Conservation (phyloP, 1,140 invertebrate genomes). For the Ceratosolen solmsi region DNA sequence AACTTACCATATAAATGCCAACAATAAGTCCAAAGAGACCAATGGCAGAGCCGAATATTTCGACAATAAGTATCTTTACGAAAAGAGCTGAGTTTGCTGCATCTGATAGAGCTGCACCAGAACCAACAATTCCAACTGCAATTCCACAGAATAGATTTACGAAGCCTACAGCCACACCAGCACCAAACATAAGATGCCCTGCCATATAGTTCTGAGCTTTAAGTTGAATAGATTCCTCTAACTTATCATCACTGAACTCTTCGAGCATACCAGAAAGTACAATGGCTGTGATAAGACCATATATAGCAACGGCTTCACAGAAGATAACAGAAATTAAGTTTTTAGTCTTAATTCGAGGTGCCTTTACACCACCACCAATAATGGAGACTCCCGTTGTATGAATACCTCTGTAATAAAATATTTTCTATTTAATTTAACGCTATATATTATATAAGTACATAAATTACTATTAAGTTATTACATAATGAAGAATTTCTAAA, state of each 20-base stretch:
- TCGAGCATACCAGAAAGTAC: constrained; percentile 90
- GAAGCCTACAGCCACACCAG: constrained; percentile 93
- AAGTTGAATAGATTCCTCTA: constrained; percentile 50
- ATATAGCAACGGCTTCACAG: constrained; percentile 99
- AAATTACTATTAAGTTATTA: not conserved
- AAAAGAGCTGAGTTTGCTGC: constrained; percentile 95
- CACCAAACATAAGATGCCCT: constrained; percentile 96
- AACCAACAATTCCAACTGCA: constrained; percentile 95
- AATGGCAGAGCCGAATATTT: constrained; percentile 98
- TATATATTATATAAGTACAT: not conserved
- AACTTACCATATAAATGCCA: constrained; percentile 88
- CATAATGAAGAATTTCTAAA: not conserved
- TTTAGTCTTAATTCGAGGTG: constrained; percentile 98
- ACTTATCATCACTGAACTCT: constrained; percentile 69
- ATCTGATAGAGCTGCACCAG: constrained; percentile 95
- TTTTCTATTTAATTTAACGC: not conserved
- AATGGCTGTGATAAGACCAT: constrained; percentile 98
- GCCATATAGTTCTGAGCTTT: constrained; percentile 80
- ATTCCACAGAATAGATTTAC: constrained; percentile 97
- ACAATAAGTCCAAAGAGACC: constrained; percentile 99
- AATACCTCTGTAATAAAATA: constrained; percentile 80
- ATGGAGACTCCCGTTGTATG: constrained; percentile 97
- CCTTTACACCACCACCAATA: constrained; percentile 97
- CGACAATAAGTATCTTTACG: constrained; percentile 97
- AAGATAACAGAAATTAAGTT: constrained; percentile 99